phyloP scores from a whole-genome alignment of 2,113 vertebrate species.

The Percopsis transmontana region DNA sequence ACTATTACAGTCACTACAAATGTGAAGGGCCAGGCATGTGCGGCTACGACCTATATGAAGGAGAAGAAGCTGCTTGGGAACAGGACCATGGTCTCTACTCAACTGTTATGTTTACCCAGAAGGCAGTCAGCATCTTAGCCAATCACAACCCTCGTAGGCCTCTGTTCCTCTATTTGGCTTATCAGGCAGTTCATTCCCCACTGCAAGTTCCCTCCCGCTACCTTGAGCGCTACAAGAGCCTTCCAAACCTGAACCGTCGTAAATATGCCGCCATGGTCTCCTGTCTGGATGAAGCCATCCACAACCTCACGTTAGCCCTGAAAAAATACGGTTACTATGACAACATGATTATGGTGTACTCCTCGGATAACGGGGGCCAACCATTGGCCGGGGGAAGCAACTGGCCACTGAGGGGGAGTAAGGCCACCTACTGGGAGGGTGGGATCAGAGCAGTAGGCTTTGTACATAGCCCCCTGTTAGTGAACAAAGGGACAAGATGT shows the following conservation, averaged over 20 bases:
- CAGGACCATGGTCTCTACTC: conserved; percentile 90
- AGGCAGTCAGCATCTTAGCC: conserved; percentile 86
- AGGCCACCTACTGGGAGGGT: conserved; percentile 96
- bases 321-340: conserved; percentile 89
- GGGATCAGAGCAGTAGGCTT: conserved; percentile 94
- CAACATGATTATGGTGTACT: conserved; percentile 93
- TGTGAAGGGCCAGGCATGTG: conserved; percentile 92
- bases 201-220: conserved; percentile 91
- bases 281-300: conserved; percentile 92
- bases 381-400: conserved; percentile 92
- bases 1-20: conserved; percentile 97
- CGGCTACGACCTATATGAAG: conserved; percentile 93
- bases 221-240: conserved; percentile 89
- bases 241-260: conserved; percentile 87
- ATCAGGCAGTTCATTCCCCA: conserved; percentile 94
- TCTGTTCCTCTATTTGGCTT: conserved; percentile 91
- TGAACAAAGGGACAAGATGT: conserved; percentile 87
- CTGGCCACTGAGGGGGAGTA: conserved; percentile 95
- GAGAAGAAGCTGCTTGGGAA: conserved; percentile 92
- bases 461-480: conserved; percentile 92
- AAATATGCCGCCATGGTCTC: conserved; percentile 96
- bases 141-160: conserved; percentile 85
- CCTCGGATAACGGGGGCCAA: conserved; percentile 95
- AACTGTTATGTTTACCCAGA: conserved; percentile 92
- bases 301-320: conserved; percentile 88